Percentiles rank a stretch among this genome's conserved stretches.
Conservation (phyloP, 2,113 vertebrate species). For the Zosterops hypoxanthus region DNA sequence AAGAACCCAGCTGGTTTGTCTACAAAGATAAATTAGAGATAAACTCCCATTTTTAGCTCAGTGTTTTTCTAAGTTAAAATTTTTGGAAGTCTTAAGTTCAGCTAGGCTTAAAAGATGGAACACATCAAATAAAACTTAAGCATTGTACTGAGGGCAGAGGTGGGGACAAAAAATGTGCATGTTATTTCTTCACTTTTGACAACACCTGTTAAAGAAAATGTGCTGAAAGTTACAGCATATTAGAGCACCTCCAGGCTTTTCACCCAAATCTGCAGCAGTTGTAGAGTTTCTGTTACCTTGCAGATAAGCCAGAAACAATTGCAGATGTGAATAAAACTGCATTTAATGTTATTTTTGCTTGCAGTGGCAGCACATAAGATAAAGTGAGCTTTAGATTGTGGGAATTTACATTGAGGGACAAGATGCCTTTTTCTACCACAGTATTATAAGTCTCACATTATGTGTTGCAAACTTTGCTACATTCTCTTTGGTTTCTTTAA, state of each 20-base stretch:
- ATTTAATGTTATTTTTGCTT: neutral
- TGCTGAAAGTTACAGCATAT: neutral
- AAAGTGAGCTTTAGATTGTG: neutral
- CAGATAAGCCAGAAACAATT: conserved; percentile 1
- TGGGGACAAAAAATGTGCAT: neutral
- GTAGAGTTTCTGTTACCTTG: neutral
- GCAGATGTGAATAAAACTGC: neutral
- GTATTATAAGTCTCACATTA: neutral
- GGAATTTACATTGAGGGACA: neutral
- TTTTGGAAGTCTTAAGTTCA: neutral
- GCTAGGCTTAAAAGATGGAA: neutral
- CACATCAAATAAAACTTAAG: neutral
- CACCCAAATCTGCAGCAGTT: neutral
- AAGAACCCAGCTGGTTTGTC: neutral
- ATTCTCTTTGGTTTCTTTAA: neutral
- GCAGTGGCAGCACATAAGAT: neutral
- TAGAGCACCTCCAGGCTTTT: neutral
- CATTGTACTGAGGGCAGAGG: neutral
- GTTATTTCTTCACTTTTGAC: neutral
- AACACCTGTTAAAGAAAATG: neutral
- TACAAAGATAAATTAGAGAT: neutral
- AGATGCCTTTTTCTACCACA: neutral
- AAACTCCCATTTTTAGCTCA: neutral
- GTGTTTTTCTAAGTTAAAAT: neutral
- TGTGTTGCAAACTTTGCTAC: neutral